Evolutionary conservation across 1,140 invertebrate species (phyloP).

Genomic region (Nasonia giraulti): DNA sequence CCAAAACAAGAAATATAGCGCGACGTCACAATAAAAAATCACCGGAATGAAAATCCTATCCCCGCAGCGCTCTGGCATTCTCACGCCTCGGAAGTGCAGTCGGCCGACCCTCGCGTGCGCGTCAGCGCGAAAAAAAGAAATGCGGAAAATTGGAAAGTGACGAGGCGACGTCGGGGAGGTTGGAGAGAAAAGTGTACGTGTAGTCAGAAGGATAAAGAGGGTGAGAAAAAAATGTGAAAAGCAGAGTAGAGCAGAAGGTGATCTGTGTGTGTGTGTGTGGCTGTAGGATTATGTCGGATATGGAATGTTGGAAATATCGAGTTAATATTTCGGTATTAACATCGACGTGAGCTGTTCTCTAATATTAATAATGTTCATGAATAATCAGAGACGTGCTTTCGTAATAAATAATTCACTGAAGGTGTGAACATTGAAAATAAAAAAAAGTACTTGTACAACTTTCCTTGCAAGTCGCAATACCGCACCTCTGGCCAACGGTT

Average conservation of each 20-base stretch:
- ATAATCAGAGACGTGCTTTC: neutral
- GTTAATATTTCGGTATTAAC: neutral
- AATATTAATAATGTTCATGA: neutral
- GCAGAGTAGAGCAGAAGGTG: neutral
- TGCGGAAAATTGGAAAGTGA: constrained; percentile 42
- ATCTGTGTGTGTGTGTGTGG: neutral
- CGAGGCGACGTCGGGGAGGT: neutral
- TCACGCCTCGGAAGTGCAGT: constrained; percentile 37
- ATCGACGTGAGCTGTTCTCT: no score
- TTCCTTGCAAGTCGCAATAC: neutral
- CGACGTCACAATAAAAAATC: constrained; percentile 26
- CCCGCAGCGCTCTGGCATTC: constrained; percentile 16
- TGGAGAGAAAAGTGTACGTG: neutral
- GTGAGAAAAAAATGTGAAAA: constrained; percentile 32
- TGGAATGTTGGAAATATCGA: neutral
- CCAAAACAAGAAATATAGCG: constrained; percentile 18
- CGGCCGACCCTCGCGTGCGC: neutral
- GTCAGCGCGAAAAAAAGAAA: constrained; percentile 13
- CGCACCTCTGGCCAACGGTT: constrained; percentile 26
- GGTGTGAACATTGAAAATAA: neutral
- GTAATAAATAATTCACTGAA: neutral
- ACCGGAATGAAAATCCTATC: constrained; percentile 23
- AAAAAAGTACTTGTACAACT: neutral
- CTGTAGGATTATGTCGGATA: neutral
- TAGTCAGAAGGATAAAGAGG: neutral